Conservation (phyloP, 2,797 vertebrate species). For the Petrocephalus sullivani region DNA sequence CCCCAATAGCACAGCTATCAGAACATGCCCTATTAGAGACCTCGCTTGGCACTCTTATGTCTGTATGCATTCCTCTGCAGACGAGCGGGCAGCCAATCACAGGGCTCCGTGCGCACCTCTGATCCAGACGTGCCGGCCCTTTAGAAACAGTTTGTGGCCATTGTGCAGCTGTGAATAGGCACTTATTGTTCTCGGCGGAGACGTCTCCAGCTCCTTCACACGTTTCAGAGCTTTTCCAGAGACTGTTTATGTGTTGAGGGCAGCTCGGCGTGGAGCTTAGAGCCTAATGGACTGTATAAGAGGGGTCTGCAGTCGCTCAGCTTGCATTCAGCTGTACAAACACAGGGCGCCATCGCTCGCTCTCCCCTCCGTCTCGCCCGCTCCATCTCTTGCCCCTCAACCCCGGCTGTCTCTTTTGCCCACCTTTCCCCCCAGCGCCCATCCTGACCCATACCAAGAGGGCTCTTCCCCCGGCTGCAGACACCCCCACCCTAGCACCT, state of each 20-base stretch:
- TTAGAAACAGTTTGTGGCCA: conserved; percentile 46
- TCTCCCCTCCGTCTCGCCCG: conserved; percentile 36
- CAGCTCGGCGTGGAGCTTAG: conserved; percentile 83
- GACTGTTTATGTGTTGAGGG: conserved; percentile 93
- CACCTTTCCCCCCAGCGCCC: conserved; percentile 15
- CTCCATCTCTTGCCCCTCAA: conserved; percentile 21
- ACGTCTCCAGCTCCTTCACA: conserved; percentile 62
- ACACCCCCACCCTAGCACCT: conserved; percentile 21
- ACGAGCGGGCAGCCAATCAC: background rate
- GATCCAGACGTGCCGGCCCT: conserved; percentile 28
- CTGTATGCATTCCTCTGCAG: background rate
- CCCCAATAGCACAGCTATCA: background rate
- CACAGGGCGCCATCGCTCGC: conserved; percentile 63
- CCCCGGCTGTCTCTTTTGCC: conserved; percentile 57
- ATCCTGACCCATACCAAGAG: conserved; percentile 36
- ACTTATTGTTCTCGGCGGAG: conserved; percentile 67
- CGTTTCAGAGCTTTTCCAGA: conserved; percentile 72
- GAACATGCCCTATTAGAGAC: background rate
- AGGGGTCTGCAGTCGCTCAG: conserved; percentile 88
- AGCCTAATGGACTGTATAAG: conserved; percentile 91
- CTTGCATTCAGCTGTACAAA: conserved; percentile 99
- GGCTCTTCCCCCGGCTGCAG: background rate
- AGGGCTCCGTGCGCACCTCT: background rate
- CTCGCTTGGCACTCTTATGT: background rate
- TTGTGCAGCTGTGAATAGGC: conserved; percentile 63